Conservation (phyloP, 1,140 invertebrate genomes). For the Nymphalis io region DNA sequence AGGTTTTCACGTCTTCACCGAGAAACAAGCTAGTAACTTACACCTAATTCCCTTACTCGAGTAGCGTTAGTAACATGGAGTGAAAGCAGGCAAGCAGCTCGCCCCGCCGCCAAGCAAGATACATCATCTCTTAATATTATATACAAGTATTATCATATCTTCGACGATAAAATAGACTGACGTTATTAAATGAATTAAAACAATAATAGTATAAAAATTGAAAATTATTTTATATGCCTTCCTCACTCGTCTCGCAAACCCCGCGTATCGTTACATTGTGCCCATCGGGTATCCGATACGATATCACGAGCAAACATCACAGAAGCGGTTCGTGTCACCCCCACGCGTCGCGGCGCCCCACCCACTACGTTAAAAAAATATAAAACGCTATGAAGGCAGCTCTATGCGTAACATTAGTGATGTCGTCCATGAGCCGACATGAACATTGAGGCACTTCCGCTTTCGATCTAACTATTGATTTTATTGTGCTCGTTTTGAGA, state of each 20-base stretch:
- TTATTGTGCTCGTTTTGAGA: constrained; percentile 54
- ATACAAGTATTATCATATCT: constrained; percentile 46
- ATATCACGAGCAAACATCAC: constrained; percentile 75
- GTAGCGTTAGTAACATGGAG: constrained; percentile 62
- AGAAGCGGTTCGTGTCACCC: constrained; percentile 74
- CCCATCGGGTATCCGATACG: constrained; percentile 57
- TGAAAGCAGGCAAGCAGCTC: constrained; percentile 66
- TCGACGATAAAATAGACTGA: constrained; percentile 53
- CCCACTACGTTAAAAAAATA: constrained; percentile 70
- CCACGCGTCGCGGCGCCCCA: constrained; percentile 52
- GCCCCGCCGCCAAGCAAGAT: constrained; percentile 59
- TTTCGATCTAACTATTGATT: constrained; percentile 51
- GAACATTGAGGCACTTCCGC: constrained; percentile 70
- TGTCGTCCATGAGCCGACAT: constrained; percentile 53
- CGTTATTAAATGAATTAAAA: constrained; percentile 56
- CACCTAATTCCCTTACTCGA: constrained; percentile 63
- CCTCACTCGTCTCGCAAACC: constrained; percentile 32
- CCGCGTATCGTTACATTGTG: constrained; percentile 48
- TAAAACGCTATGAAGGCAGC: constrained; percentile 73
- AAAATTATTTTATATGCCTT: constrained; percentile 41
- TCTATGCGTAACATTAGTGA: constrained; percentile 57
- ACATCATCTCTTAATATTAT: constrained; percentile 65
- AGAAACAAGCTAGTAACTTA: constrained; percentile 74
- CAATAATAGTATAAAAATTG: constrained; percentile 70
- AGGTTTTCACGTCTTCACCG: constrained; percentile 68